Conservation (phyloP, 1,140 invertebrate genomes). For the Drosophila sulfurigaster region DNA sequence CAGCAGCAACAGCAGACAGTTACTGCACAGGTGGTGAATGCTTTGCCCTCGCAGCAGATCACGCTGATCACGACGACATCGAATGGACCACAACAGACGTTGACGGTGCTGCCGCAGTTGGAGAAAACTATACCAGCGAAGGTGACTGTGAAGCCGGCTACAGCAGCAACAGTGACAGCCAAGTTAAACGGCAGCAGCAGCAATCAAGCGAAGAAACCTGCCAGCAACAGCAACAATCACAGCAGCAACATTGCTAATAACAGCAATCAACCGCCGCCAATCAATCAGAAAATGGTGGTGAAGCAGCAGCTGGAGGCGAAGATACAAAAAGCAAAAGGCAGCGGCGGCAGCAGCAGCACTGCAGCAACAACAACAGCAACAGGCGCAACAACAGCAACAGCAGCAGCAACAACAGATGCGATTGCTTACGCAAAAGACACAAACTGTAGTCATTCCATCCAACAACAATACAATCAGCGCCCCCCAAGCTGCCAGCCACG, state of each 20-base stretch:
- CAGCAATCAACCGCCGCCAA: conserved; percentile 46
- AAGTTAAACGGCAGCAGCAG: conserved; percentile 22
- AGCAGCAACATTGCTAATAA: conserved; percentile 18
- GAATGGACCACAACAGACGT: conserved; percentile 69
- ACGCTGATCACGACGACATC: conserved; percentile 86
- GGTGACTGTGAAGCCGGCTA: conserved; percentile 56
- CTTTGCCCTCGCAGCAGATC: conserved; percentile 87
- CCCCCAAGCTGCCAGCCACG: conserved; percentile 57
- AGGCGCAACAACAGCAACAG: conserved; percentile 67
- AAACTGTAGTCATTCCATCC: conserved; percentile 85
- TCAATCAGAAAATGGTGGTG: conserved; percentile 86
- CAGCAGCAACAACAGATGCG: conserved; percentile 71
- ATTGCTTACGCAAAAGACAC: conserved; percentile 83
- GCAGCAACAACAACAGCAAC: conserved; percentile 73
- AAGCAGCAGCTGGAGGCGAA: conserved; percentile 90
- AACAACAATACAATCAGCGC: conserved; percentile 61
- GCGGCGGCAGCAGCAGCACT: conserved; percentile 72
- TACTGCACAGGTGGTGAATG: conserved; percentile 71
- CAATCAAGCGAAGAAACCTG: conserved; percentile 45
- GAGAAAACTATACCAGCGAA: conserved; percentile 71
- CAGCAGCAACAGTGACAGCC: neutral
- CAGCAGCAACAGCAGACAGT: conserved; percentile 78
- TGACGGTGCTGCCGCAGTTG: conserved; percentile 70
- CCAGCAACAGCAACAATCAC: conserved; percentile 16
- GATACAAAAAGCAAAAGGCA: conserved; percentile 86